These are phyloP conservation scores for Carpatolechia fugitivella DNA, from an alignment of 2,888 invertebrate genomes.

Conservation along the genomic window DNA sequence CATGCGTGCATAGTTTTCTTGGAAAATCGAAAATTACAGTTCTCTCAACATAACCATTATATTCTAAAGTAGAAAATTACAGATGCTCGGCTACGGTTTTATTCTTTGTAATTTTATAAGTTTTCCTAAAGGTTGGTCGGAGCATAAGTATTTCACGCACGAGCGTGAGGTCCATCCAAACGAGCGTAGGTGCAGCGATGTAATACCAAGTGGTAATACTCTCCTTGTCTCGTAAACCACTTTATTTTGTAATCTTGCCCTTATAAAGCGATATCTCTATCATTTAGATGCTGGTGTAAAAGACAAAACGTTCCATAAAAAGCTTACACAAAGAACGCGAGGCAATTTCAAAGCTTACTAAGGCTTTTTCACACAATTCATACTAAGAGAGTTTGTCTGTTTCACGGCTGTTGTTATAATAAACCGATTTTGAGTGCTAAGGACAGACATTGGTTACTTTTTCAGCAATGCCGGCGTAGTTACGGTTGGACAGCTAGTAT, in stretches of 20 bases:
- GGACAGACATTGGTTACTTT: no score
- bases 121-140: background rate
- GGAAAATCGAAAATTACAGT: slow-evolving; percentile 4
- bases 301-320: background rate
- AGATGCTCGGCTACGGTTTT: background rate
- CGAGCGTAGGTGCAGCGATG: background rate
- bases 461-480: no score
- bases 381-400: no score
- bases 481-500: no score
- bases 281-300: background rate
- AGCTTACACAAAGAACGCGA: background rate
- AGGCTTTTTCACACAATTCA: no score
- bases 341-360: background rate
- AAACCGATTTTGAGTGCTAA: no score
- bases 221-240: background rate
- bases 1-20: background rate
- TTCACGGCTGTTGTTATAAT: no score
- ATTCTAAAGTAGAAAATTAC: slow-evolving; percentile 4
- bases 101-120: slow-evolving; percentile 8
- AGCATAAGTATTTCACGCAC: background rate
- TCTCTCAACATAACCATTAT: background rate
- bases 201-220: background rate
- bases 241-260: background rate
- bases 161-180: slow-evolving; percentile 1
- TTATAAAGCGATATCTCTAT: background rate